These are phyloP conservation scores for Delia radicum DNA, from an alignment of 1,140 invertebrate species.

Conservation along the genomic window DNA sequence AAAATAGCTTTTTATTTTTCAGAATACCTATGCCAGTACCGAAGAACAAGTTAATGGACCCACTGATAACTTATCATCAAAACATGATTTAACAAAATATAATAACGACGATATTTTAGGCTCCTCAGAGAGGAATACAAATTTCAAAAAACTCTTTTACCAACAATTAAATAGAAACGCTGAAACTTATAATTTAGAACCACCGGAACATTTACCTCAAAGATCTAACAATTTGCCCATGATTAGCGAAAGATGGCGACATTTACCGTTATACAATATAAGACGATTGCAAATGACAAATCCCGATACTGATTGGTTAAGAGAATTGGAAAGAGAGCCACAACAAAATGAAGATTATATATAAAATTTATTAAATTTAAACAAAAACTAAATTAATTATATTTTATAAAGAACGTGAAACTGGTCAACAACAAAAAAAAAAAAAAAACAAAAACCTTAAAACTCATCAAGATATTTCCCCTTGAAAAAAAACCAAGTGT, in stretches of 20 bases:
- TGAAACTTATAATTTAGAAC: not conserved
- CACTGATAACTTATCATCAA: not conserved
- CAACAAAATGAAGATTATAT: not conserved
- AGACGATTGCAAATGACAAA: constrained; percentile 23
- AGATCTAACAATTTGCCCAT: constrained; percentile 28
- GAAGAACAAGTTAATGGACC: not conserved
- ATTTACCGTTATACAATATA: constrained; percentile 32
- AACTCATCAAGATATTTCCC: constrained; percentile 20
- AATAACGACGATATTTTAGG: not conserved
- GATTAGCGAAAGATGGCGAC: constrained; percentile 43
- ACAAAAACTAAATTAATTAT: too few species aligned
- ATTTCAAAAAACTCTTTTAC: not conserved
- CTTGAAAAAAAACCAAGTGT: too few species aligned
- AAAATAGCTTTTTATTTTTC: not conserved
- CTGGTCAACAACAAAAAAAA: too few species aligned
- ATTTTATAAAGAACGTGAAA: too few species aligned
- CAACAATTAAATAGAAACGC: not conserved
- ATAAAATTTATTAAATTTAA: not conserved
- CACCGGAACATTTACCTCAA: not conserved
- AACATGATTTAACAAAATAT: not conserved
- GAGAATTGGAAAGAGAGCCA: not conserved
- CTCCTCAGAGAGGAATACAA: not conserved
- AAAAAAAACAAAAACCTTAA: not conserved
- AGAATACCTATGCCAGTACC: not conserved
- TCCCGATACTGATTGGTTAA: not conserved